phyloP scores from a whole-genome alignment of 1,140 invertebrate species.

The Atta cephalotes region DNA sequence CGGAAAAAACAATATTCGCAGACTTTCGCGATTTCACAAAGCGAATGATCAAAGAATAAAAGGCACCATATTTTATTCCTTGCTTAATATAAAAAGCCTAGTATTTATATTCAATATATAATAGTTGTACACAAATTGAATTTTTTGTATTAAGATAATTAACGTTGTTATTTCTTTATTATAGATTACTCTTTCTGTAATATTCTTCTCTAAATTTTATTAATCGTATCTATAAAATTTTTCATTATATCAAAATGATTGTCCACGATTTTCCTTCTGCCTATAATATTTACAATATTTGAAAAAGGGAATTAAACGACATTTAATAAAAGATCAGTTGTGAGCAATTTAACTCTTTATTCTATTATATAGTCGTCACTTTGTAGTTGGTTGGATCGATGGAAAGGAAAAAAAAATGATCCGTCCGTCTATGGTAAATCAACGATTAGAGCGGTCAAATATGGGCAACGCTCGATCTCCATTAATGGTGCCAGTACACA shows the following conservation, averaged over 20 bases:
- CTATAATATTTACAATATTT: neutral
- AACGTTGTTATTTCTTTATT: neutral
- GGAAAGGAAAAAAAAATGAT: neutral
- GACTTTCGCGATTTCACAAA: slow-evolving; percentile 19
- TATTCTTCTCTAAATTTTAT: neutral
- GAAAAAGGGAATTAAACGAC: neutral
- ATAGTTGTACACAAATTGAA: neutral
- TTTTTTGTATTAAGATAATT: neutral
- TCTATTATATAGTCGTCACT: slow-evolving; percentile 24
- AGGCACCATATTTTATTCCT: neutral
- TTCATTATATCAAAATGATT: neutral
- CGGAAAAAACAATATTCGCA: neutral
- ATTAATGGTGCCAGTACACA: slow-evolving; percentile 17
- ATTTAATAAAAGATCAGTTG: neutral
- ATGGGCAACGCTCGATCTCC: slow-evolving; percentile 20
- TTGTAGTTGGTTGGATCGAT: neutral
- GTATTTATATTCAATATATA: neutral
- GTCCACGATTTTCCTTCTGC: neutral
- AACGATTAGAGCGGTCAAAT: slow-evolving; percentile 18
- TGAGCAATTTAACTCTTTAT: slow-evolving; percentile 14
- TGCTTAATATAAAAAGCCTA: neutral
- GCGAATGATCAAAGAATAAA: neutral
- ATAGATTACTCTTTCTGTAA: neutral
- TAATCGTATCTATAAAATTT: neutral
- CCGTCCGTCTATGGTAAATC: slow-evolving; percentile 15